Evolutionary conservation across 1,140 invertebrate species (phyloP).

Genomic region (Drosophila pseudoananassae): DNA sequence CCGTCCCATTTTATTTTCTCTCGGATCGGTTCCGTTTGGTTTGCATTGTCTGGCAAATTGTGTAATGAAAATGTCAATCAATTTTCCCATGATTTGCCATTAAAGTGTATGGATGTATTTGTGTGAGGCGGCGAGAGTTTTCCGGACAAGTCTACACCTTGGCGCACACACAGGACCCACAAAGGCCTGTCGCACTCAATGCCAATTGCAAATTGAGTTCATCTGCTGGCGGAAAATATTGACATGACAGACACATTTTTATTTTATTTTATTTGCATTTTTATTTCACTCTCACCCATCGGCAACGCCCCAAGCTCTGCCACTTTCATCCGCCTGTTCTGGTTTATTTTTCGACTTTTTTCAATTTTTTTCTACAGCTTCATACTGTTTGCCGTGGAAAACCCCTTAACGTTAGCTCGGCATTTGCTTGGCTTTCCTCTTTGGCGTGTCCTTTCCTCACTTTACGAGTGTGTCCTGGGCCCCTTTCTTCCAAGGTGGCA

Average conservation of each 20-base stretch:
- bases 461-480: constrained; percentile 13
- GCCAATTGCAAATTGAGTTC: constrained; percentile 83
- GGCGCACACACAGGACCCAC: constrained; percentile 17
- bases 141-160: constrained; percentile 44
- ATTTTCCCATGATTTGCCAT: constrained; percentile 79
- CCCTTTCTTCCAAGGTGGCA: constrained; percentile 45
- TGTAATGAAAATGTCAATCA: constrained; percentile 83
- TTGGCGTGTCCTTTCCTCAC: constrained; percentile 21
- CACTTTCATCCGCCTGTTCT: constrained; percentile 4
- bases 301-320: not conserved
- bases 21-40: constrained; percentile 28
- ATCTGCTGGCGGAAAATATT: constrained; percentile 82
- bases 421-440: constrained; percentile 44
- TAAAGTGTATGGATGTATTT: constrained; percentile 43
- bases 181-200: constrained; percentile 65
- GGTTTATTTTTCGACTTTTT: constrained; percentile 43
- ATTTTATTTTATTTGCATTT: constrained; percentile 83
- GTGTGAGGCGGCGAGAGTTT: constrained; percentile 16
- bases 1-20: constrained; percentile 31
- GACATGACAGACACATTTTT: constrained; percentile 82
- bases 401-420: constrained; percentile 55
- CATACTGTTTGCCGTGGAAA: constrained; percentile 35
- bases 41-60: constrained; percentile 76
- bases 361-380: constrained; percentile 42
- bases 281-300: constrained; percentile 65